Conservation (phyloP, 2,113 vertebrate genomes). For the Malurus melanocephalus region DNA sequence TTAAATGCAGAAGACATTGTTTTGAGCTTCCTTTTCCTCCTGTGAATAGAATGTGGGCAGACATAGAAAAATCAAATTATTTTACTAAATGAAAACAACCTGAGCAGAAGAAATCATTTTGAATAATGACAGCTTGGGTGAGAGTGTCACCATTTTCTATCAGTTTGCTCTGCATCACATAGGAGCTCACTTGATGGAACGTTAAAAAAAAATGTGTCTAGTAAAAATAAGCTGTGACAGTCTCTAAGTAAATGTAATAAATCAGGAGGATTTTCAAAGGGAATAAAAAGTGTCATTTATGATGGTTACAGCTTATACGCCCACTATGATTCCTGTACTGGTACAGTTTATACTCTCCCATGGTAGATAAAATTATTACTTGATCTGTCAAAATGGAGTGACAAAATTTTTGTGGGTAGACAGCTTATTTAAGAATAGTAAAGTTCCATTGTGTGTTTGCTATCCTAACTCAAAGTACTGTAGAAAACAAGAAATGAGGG, state of each 20-base stretch:
- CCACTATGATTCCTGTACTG: constrained; percentile 68
- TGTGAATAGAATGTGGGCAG: constrained; percentile 65
- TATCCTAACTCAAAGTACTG: constrained; percentile 33
- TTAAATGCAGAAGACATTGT: constrained; percentile 70
- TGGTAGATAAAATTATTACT: constrained; percentile 75
- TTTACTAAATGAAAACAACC: constrained; percentile 68
- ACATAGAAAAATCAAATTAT: constrained; percentile 74
- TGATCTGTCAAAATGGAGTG: constrained; percentile 74
- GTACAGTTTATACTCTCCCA: constrained; percentile 67
- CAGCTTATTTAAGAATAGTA: constrained; percentile 64
- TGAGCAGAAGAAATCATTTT: constrained; percentile 73
- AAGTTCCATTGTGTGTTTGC: constrained; percentile 64
- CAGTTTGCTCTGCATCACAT: constrained; percentile 60
- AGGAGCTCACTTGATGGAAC: constrained; percentile 64
- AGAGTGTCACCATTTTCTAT: constrained; percentile 68
- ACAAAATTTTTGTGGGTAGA: constrained; percentile 63
- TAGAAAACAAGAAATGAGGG: constrained; percentile 39
- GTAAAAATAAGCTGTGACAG: constrained; percentile 72
- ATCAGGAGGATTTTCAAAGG: constrained; percentile 72
- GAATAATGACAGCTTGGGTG: constrained; percentile 63
- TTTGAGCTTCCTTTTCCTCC: constrained; percentile 59
- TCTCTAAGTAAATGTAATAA: constrained; percentile 76
- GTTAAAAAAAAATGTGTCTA: constrained; percentile 57
- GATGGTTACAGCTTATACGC: constrained; percentile 63
- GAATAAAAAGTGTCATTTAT: constrained; percentile 74